A percentile compares a stretch with the other conserved stretches of the same genome.
Evolutionary conservation across 2,888 invertebrate genomes (phyloP).

Genomic region (Hemistola chrysoprasaria): DNA sequence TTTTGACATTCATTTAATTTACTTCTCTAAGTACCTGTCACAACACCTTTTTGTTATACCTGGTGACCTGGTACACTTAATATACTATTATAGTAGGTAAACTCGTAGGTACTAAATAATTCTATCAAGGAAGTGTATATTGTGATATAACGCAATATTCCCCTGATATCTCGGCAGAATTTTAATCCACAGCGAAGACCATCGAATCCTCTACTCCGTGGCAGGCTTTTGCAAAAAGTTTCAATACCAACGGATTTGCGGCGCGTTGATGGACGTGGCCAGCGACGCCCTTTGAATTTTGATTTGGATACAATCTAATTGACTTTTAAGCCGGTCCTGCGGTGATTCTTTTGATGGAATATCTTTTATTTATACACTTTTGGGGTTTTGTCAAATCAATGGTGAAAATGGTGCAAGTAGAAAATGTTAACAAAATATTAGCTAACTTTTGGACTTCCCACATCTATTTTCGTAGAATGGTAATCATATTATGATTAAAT

Average conservation of each 20-base stretch:
- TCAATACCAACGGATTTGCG: slow-evolving; percentile 26
- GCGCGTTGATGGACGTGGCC: slow-evolving; percentile 9
- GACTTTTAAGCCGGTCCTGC: slow-evolving; percentile 5
- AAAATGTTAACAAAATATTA: too few species aligned
- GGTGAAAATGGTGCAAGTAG: not conserved
- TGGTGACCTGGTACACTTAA: too few species aligned
- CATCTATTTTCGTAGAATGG: too few species aligned
- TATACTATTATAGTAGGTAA: too few species aligned
- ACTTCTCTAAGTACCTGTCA: too few species aligned
- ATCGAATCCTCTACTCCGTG: not conserved
- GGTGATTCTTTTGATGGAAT: not conserved
- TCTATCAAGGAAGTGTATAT: too few species aligned
- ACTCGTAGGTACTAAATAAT: too few species aligned
- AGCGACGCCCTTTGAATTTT: slow-evolving; percentile 22
- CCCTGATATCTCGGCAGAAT: slow-evolving; percentile 29
- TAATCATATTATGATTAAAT: too few species aligned
- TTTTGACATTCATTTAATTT: too few species aligned
- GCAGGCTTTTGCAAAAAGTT: slow-evolving; percentile 33
- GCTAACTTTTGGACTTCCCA: too few species aligned
- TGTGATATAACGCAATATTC: slow-evolving; percentile 2
- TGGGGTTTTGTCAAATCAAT: not conserved
- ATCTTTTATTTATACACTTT: slow-evolving; percentile 5
- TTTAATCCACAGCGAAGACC: slow-evolving; percentile 35
- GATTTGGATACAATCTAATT: slow-evolving; percentile 15
- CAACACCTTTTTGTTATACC: too few species aligned